phyloP scores from a whole-genome alignment of 2,888 invertebrate genomes.

The Conops quadrifasciatus region DNA sequence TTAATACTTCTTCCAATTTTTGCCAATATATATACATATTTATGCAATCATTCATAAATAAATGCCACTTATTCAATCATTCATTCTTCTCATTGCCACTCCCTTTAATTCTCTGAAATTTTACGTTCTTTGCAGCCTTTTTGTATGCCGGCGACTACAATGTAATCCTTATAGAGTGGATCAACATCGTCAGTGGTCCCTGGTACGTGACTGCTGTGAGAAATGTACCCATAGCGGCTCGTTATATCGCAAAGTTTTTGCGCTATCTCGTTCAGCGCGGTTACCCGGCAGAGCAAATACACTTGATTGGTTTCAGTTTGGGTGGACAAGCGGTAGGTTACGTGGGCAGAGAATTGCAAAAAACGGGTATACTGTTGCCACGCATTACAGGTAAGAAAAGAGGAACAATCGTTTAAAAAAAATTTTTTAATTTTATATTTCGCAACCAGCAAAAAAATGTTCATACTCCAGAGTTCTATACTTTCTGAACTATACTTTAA shows the following conservation, averaged over 20 bases:
- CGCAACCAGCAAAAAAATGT: too few species aligned
- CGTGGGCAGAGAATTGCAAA: constrained; percentile 73
- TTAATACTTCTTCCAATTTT: too few species aligned
- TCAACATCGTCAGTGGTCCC: constrained; percentile 75
- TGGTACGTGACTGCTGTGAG: constrained; percentile 81
- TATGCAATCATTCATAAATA: too few species aligned
- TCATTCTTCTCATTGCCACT: too few species aligned
- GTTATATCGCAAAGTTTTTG: constrained; percentile 73
- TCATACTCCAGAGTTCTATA: too few species aligned
- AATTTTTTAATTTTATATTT: too few species aligned
- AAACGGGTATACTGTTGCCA: constrained; percentile 67
- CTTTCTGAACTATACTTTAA: too few species aligned
- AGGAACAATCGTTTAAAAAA: neutral
- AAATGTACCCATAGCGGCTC: constrained; percentile 75
- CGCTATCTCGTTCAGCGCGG: constrained; percentile 72
- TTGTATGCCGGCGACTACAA: constrained; percentile 74
- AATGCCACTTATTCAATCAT: too few species aligned
- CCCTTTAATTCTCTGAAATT: too few species aligned
- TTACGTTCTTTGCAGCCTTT: constrained; percentile 71
- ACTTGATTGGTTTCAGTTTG: constrained; percentile 78
- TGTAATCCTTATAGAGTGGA: constrained; percentile 82
- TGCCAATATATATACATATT: too few species aligned
- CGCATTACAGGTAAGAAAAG: constrained; percentile 69
- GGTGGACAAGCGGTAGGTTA: constrained; percentile 79
- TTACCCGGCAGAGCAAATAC: constrained; percentile 71